Evolutionary conservation across 2,113 vertebrate genomes (phyloP).

Genomic region (Hiodon tergisus): DNA sequence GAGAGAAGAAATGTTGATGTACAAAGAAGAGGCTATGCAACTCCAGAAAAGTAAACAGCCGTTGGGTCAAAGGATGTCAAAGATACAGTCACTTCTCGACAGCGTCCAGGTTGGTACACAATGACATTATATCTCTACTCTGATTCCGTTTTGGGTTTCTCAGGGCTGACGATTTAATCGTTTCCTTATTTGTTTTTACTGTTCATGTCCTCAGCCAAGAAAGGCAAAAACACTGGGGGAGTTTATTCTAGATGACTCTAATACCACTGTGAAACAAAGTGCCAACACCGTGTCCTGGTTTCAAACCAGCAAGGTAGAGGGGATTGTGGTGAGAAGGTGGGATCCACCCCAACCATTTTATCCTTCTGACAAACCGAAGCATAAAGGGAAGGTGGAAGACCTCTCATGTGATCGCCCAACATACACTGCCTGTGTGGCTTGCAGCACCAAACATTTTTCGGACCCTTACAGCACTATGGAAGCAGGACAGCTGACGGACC

Average conservation of each 20-base stretch:
- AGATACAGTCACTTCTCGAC: conserved; percentile 47
- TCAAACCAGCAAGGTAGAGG: neutral
- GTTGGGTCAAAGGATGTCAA: conserved; percentile 37
- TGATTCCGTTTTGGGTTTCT: conserved; percentile 9
- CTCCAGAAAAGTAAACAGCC: conserved; percentile 23
- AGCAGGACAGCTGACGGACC: conserved; percentile 21
- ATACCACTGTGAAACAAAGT: conserved; percentile 1
- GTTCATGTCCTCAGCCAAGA: conserved; percentile 45
- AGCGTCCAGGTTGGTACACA: conserved; percentile 51
- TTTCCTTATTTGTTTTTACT: neutral
- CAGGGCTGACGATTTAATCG: neutral
- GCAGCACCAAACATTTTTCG: conserved; percentile 17
- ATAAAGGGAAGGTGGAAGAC: conserved; percentile 12
- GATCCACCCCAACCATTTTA: conserved; percentile 8
- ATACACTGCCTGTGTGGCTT: conserved; percentile 39
- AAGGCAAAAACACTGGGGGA: conserved; percentile 52
- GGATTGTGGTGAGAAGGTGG: conserved; percentile 12
- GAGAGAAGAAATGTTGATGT: conserved; percentile 50
- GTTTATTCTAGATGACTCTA: conserved; percentile 44
- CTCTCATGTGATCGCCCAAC: conserved; percentile 28
- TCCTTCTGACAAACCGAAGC: neutral
- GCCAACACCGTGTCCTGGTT: neutral
- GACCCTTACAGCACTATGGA: conserved; percentile 24
- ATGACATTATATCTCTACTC: no score
- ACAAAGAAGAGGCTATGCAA: conserved; percentile 42